Base-by-base conservation (phyloP, 1,140 invertebrate genomes). In the Platorchestia sp. region DNA sequence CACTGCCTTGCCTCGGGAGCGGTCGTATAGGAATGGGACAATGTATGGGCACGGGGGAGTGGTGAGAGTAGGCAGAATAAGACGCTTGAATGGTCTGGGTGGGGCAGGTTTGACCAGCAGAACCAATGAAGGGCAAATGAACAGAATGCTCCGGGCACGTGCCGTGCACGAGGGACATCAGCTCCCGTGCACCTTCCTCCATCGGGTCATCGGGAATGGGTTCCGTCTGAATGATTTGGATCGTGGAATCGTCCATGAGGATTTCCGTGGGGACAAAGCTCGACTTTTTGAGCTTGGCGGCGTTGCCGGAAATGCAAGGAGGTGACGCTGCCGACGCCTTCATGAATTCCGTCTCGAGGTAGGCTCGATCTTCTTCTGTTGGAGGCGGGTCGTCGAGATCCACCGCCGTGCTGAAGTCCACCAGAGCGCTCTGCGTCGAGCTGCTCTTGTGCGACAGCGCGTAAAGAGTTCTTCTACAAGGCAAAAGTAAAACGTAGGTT, bases 361-460 rank as follows among this genome's bases (percentile, higher is more conserved):
- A 93, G 10, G 91, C 91, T 40, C 91, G 7, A 10, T 93, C 91
- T 93, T 93, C 91, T 10, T 93, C 91, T 36, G 91, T 93, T 5
- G 91, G 91, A 7, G 91, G 91, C 5, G 91, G 43, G 0, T 93
- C 91, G 45, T 93, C 91, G 14, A 93, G 44, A 44, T 93, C 91
- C 43, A 93, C 45, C 41, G 91, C 91, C 22, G 91, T 93, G 91
- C 91, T 47, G 91, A 93, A 93, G 91, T 93, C 91, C 45, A 93
- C 91, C 43, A 93, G 45, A 40, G 91, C 91, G 40, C 91, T 93
- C 40, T 45, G 91, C 6, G 91, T 93, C 19, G 91, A 93, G 91
- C 91, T 93, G 91, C 91, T 93, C 91, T 93, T 93, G 91, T 93
- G 91, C 40, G 91, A 93, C 45, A 93, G n/a, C 6, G 91, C 91